Evolutionary conservation across 2,797 vertebrate species (phyloP).

Genomic region (Onychomys leucogaster): DNA sequence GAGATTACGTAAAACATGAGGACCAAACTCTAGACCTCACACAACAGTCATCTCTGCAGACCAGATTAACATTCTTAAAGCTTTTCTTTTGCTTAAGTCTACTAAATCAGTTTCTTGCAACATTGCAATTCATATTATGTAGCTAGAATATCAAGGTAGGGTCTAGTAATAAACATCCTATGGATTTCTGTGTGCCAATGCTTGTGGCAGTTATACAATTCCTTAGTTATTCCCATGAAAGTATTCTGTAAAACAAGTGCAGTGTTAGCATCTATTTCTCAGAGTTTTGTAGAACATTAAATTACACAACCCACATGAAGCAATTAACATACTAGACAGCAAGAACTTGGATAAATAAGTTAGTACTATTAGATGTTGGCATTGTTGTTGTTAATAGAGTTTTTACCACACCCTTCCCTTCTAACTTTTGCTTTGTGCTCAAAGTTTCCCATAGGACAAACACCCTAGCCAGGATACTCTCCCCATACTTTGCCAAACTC

Average conservation of each 20-base stretch:
- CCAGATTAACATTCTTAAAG: background rate
- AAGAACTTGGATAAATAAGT: constrained; percentile 13
- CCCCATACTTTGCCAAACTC: constrained; percentile 36
- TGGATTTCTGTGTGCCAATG: background rate
- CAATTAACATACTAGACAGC: background rate
- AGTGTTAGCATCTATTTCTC: background rate
- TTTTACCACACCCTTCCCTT: background rate
- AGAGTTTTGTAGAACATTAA: constrained; percentile 34
- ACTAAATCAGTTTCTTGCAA: background rate
- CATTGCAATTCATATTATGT: background rate
- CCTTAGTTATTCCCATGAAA: constrained; percentile 5
- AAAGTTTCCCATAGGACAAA: constrained; percentile 29
- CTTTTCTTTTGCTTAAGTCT: constrained; percentile 29
- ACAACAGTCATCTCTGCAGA: background rate
- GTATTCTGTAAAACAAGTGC: constrained; percentile 20
- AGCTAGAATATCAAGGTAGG: background rate
- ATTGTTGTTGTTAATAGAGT: constrained; percentile 36
- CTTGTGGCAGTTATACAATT: background rate
- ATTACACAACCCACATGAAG: background rate
- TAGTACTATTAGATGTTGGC: background rate
- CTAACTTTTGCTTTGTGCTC: background rate
- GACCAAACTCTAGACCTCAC: background rate
- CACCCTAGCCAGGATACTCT: background rate
- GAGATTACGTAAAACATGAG: background rate
- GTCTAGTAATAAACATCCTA: background rate